These are phyloP conservation scores for Philotrypesis tridentata DNA, from an alignment of 1,140 invertebrate species.

Conservation along the genomic window DNA sequence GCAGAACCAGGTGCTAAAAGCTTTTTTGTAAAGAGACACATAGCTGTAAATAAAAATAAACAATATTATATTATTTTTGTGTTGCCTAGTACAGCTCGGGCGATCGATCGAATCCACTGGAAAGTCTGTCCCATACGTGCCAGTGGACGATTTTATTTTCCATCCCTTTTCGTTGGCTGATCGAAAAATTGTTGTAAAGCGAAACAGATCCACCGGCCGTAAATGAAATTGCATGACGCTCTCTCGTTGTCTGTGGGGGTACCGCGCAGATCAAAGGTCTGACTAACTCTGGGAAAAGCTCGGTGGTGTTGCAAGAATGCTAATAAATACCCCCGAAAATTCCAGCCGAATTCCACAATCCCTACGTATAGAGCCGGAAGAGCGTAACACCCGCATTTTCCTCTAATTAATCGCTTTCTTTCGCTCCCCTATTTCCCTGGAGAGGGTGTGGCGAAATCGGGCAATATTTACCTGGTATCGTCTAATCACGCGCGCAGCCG, in stretches of 20 bases:
- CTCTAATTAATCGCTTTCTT: conserved; percentile 3
- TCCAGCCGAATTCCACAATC: not conserved
- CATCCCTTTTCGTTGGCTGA: not conserved
- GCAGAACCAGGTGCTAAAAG: no score
- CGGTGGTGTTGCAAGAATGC: not conserved
- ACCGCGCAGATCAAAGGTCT: not conserved
- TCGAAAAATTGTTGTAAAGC: not conserved
- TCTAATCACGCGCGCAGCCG: not conserved
- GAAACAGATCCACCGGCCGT: not conserved
- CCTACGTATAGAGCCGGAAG: not conserved
- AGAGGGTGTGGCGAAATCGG: conserved; percentile 55
- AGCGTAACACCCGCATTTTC: conserved; percentile 1
- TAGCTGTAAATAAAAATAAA: no score
- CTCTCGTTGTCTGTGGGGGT: no score
- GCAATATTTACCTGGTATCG: conserved; percentile 53
- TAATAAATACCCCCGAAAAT: not conserved
- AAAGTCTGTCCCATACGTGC: no score
- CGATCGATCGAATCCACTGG: no score
- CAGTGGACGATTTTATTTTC: not conserved
- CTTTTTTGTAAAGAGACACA: no score
- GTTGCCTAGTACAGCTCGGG: no score
- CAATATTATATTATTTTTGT: no score
- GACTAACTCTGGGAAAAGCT: not conserved
- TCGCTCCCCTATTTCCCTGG: not conserved
- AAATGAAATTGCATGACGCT: not conserved